phyloP scores from a whole-genome alignment of 2,113 vertebrate genomes.

The Sprattus sprattus region DNA sequence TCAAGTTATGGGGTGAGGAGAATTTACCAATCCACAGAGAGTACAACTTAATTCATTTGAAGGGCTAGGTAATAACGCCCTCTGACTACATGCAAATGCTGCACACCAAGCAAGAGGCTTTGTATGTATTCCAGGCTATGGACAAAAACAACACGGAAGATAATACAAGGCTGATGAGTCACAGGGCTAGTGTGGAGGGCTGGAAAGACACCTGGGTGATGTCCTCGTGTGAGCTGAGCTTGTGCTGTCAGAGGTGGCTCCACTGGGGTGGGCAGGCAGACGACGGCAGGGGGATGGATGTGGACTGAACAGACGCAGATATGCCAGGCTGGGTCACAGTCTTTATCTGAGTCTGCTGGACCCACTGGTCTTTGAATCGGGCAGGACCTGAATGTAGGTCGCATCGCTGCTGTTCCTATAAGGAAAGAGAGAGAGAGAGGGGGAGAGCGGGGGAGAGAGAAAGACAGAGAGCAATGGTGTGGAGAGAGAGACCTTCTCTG shows the following conservation, averaged over 20 bases:
- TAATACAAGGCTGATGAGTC: neutral
- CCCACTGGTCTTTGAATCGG: conserved; percentile 11
- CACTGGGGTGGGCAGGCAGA: conserved; percentile 3
- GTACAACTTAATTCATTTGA: conserved; percentile 5
- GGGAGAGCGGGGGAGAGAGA: neutral
- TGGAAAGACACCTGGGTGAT: neutral
- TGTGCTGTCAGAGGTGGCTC: neutral
- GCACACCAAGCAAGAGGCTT: neutral
- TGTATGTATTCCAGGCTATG: neutral
- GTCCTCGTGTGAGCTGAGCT: neutral
- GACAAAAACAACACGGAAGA: neutral
- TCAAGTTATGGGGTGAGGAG: conserved; percentile 13
- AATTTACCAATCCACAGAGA: neutral
- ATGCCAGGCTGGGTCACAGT: neutral
- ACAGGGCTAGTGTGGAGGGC: neutral
- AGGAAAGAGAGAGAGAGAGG: conserved; percentile 23
- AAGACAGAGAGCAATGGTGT: conserved; percentile 52
- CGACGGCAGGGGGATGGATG: conserved; percentile 6
- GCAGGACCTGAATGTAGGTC: conserved; percentile 60
- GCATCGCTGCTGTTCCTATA: conserved; percentile 67
- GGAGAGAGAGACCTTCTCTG: conserved; percentile 59
- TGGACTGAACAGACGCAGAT: neutral
- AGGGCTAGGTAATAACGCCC: neutral
- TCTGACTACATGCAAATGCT: conserved; percentile 1
- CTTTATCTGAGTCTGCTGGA: neutral